Conservation (phyloP, 1,140 invertebrate species). For the Drosophila trapezifrons region DNA sequence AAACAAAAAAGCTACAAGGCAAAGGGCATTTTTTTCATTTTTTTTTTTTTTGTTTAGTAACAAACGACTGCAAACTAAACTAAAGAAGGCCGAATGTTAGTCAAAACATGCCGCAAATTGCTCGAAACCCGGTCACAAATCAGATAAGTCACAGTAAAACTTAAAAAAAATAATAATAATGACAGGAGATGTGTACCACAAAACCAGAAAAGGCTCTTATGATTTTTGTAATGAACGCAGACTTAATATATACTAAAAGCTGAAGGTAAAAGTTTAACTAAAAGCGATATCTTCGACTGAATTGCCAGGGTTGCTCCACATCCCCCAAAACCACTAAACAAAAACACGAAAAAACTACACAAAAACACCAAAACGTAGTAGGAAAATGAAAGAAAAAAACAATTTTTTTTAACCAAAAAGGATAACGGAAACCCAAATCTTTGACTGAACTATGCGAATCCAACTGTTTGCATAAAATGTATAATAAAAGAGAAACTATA, state of each 20-base stretch:
- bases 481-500: conserved; percentile 38
- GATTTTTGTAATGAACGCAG: conserved; percentile 71
- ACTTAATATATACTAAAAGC: conserved; percentile 32
- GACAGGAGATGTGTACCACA: conserved; percentile 28
- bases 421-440: conserved; percentile 33
- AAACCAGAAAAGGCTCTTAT: conserved; percentile 75
- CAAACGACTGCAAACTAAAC: conserved; percentile 66
- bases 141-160: conserved; percentile 40
- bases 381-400: conserved; percentile 5
- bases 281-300: conserved; percentile 28
- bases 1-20: conserved; percentile 1
- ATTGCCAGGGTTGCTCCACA: conserved; percentile 27
- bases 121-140: conserved; percentile 24
- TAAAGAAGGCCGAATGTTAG: conserved; percentile 29
- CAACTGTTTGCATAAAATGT: conserved; percentile 52
- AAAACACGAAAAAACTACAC: neutral
- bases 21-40: conserved; percentile 13
- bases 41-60: conserved; percentile 33
- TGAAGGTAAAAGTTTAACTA: conserved; percentile 21
- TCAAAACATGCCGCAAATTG: conserved; percentile 20
- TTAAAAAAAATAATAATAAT: conserved; percentile 18
- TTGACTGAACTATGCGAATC: conserved; percentile 71
- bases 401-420: conserved; percentile 7
- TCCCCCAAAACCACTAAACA: neutral
- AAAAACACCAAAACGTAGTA: conserved; percentile 4